Base-by-base conservation (phyloP, 2,113 vertebrate genomes). In the Halichoerus grypus region DNA sequence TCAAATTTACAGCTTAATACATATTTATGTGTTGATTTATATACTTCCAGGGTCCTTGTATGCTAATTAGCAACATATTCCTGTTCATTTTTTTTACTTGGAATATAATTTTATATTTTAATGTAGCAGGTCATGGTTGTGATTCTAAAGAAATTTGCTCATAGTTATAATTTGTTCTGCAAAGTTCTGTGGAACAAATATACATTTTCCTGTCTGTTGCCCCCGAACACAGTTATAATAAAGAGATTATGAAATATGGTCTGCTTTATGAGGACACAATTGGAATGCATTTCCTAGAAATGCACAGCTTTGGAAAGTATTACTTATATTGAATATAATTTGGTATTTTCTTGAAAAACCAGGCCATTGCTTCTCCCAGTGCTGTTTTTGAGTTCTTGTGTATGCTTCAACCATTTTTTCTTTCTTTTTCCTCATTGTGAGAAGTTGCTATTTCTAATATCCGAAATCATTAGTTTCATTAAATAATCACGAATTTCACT, bases 31-130 rank as follows among this genome's bases (percentile, higher is more conserved):
- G 31, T 81, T 92, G 46, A 95, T 95, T 95, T 74, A 93, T 74
- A 8, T 71, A 92, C 16, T 67, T 93, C n/a, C 13, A 39, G 55
- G 22, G 7, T 3, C 26, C 11, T 36, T 72, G 13, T 92, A 42
- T 88, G 79, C 67, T 93, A 91, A 88, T 74, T 67, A 81, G 42
- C 12, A 82, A 21, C 42, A 92, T 69, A 71, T 63, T 86, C 42
- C 22, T 87, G 31, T n/a, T 86, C 2, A 5, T 77, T 90, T 87
- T 81, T 91, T 90, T 89, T 59, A 51, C 24, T 91, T 91, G 63
- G 77, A 72, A 67, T 42, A 72, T 53, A 74, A 46, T 65, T 93
- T 97, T 95, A 46, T 94, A 65, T 94, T 88, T 96, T 93, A 87
- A 96, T 94, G 42, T n/a, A 94, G 49, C 18, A 86, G 67, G 22